Percentiles rank a stretch among this genome's conserved stretches.
phyloP scores from a whole-genome alignment of 92 coral and sea anemone genomes.

The Actinostola sp. region DNA sequence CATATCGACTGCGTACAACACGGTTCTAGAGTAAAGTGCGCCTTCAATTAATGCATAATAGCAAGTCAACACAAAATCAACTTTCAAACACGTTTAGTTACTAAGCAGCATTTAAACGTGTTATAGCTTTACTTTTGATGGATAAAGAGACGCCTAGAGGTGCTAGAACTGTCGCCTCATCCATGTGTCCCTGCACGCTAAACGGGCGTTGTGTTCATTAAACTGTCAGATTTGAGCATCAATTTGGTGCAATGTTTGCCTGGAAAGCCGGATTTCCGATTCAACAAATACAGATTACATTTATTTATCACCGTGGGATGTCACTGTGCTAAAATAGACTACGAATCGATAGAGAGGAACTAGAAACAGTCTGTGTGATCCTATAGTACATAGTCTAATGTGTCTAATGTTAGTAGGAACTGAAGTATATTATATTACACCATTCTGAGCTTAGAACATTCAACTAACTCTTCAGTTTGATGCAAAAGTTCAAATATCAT shows the following conservation, averaged over 20 bases:
- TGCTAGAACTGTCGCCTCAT: background rate
- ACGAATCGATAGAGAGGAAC: background rate
- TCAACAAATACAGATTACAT: slow-evolving; percentile 19
- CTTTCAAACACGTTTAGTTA: too few species aligned
- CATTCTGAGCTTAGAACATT: too few species aligned
- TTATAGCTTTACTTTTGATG: background rate
- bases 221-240: slow-evolving; percentile 15
- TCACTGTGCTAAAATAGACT: slow-evolving; percentile 16
- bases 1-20: too few species aligned
- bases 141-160: background rate
- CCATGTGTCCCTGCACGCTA: slow-evolving; percentile 1
- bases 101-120: background rate
- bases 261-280: slow-evolving; percentile 27
- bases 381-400: background rate
- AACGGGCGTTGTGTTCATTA: slow-evolving; percentile 8
- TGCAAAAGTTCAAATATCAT: too few species aligned
- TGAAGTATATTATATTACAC: too few species aligned
- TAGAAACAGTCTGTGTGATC: background rate
- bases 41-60: too few species aligned
- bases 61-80: too few species aligned
- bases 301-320: background rate
- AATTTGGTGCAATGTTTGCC: slow-evolving; percentile 7
- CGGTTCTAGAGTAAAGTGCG: too few species aligned
- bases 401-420: too few species aligned
- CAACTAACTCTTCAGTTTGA: too few species aligned